Evolutionary conservation across 2,113 vertebrate species (phyloP).

Genomic region (Panurus biarmicus): DNA sequence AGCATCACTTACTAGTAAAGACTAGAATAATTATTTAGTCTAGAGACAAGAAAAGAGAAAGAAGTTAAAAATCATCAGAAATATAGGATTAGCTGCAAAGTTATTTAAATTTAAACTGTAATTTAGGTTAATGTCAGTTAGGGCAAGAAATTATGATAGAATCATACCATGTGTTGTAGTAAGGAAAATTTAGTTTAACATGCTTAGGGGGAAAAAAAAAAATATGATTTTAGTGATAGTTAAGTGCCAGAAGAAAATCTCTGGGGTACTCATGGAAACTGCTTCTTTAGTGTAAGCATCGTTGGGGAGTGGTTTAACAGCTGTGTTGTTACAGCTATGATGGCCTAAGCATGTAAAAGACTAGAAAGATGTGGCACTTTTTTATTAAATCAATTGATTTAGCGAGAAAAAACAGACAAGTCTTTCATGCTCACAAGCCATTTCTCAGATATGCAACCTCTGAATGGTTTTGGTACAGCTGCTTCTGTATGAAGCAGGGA

Average conservation of each 20-base stretch:
- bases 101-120: background rate
- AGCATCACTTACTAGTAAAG: background rate
- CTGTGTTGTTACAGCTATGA: constrained; percentile 24
- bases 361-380: background rate
- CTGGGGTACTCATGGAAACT: background rate
- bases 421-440: constrained; percentile 14
- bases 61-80: background rate
- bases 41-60: background rate
- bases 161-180: rapidly evolving
- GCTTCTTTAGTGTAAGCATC: background rate
- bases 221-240: background rate
- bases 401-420: background rate
- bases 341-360: background rate
- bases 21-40: background rate
- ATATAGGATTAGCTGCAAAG: background rate
- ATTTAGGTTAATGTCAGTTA: background rate
- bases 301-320: constrained; percentile 7
- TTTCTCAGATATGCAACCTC: background rate
- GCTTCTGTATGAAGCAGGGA: constrained; percentile 4
- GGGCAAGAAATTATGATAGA: background rate
- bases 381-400: constrained; percentile 25
- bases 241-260: background rate
- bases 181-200: background rate
- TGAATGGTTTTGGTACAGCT: constrained; percentile 49
- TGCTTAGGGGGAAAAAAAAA: background rate